Base-by-base conservation (phyloP, 2,113 vertebrate species). In the Plecotus auritus region DNA sequence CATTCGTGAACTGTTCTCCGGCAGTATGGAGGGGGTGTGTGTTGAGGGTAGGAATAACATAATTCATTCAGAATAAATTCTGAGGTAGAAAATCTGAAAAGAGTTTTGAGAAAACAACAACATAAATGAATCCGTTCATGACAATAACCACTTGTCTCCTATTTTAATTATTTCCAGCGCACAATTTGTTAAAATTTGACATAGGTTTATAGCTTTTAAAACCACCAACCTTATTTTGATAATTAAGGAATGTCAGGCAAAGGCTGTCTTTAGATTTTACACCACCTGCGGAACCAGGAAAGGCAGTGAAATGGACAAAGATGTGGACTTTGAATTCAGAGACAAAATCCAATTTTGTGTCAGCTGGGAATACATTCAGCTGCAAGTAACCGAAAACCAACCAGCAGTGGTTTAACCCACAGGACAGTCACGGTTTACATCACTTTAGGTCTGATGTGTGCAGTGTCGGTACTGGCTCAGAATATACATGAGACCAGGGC, bases 311-410 rank as follows among this genome's bases (percentile, higher is more conserved):
- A n/a, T 7, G 40, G 11, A 59, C 67, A 49, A 20, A 1, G 45
- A 18, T 22, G 18, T 0, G 9, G 47, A 49, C 32, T 80, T 84
- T 16, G 9, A 47, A 78, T 35, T 82, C 26, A 64, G 74, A 92
- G 42, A 91, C 40, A 77, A 94, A 88, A 70, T 7, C 18, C 49
- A 45, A 72, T 22, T 85, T 85, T 47, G 22, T 40, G n/a, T 40
- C 6, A 1, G 2, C 30, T 51, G 95, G 47, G 18, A 83, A 73
- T 67, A 18, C 7, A 30, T 69, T 88, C 51, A 42, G 69, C 47
- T 56, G 83, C 35, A 83, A 80, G 83, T 49, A 77, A 64, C 35
- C 66, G 91, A 88, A 51, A 84, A 56, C 9, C 45, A 47, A 32
- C 5, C 2, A 12, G 42, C 2, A 32, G 40, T 26, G 64, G 8